Percentiles rank a stretch among this genome's conserved stretches.
phyloP scores from a whole-genome alignment of 2,113 vertebrate species.

The Ardeotis arabs region DNA sequence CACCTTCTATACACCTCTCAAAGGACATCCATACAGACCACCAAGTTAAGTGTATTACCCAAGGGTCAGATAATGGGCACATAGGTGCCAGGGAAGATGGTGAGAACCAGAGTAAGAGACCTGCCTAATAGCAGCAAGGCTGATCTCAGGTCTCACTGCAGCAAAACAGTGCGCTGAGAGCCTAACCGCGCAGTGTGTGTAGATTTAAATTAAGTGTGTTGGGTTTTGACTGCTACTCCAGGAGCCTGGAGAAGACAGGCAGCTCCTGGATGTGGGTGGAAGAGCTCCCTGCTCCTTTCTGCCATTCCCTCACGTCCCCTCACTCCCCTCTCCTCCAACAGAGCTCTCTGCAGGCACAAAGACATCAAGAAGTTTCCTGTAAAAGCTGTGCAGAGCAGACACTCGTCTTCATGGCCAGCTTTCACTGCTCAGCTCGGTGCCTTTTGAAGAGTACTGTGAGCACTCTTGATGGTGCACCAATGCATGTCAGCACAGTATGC shows the following conservation, averaged over 20 bases:
- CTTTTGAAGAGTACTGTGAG: not conserved
- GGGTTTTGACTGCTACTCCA: not conserved
- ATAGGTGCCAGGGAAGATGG: not conserved
- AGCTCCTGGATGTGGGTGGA: not conserved
- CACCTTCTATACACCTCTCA: not conserved
- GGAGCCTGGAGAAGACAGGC: not conserved
- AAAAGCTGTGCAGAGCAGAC: not conserved
- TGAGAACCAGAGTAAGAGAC: not conserved
- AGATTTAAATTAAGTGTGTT: not conserved
- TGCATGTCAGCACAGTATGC: accelerated
- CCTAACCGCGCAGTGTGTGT: not conserved
- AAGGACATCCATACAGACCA: not conserved
- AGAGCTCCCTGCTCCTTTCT: not conserved
- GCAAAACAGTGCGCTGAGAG: not conserved
- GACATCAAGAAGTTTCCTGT: not conserved
- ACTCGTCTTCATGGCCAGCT: not conserved
- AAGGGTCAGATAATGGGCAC: not conserved
- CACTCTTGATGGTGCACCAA: not conserved
- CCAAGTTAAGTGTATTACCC: not conserved
- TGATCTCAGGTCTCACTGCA: accelerated
- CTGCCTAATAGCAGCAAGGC: accelerated
- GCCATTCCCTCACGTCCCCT: not conserved
- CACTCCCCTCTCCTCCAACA: not conserved
- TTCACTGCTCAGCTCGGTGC: not conserved
- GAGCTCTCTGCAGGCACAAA: not conserved